A percentile compares a stretch with the other conserved stretches of the same genome.
Evolutionary conservation across 1,140 invertebrate species (phyloP).

Genomic region (Hypothenemus hampei): DNA sequence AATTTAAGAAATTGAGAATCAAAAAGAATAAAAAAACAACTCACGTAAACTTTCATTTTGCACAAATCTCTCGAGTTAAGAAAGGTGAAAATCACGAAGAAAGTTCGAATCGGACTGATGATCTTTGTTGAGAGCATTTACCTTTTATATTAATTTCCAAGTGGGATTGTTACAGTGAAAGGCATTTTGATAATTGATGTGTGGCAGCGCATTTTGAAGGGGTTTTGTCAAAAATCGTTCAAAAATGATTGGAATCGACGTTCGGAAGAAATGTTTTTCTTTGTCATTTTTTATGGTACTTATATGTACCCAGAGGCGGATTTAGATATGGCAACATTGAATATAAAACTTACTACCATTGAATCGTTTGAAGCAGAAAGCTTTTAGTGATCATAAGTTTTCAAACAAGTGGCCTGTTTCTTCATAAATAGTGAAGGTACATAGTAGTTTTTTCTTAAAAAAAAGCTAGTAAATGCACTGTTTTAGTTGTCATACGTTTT

Average conservation of each 20-base stretch:
- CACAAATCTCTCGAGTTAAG: constrained; percentile 14
- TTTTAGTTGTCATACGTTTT: no score
- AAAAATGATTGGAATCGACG: neutral
- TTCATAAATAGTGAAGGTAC: neutral
- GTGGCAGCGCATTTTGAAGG: neutral
- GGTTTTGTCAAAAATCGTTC: constrained; percentile 4
- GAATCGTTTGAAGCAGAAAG: neutral
- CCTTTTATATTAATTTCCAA: constrained; percentile 35
- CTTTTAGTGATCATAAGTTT: neutral
- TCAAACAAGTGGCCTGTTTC: neutral
- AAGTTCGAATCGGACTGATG: constrained; percentile 36
- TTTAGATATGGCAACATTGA: no score
- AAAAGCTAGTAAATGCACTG: no score
- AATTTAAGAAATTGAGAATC: neutral
- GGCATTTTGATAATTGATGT: constrained; percentile 22
- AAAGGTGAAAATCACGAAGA: constrained; percentile 25
- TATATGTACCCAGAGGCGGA: no score
- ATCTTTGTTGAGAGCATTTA: constrained; percentile 25
- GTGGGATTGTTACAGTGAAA: constrained; percentile 36
- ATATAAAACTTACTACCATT: neutral
- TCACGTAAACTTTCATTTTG: constrained; percentile 36
- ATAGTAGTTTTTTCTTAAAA: neutral
- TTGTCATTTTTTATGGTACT: neutral
- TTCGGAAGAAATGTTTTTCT: neutral
- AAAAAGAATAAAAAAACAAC: constrained; percentile 18